Base-by-base conservation (phyloP, 1,140 invertebrate genomes). In the Bradysia coprophila region DNA sequence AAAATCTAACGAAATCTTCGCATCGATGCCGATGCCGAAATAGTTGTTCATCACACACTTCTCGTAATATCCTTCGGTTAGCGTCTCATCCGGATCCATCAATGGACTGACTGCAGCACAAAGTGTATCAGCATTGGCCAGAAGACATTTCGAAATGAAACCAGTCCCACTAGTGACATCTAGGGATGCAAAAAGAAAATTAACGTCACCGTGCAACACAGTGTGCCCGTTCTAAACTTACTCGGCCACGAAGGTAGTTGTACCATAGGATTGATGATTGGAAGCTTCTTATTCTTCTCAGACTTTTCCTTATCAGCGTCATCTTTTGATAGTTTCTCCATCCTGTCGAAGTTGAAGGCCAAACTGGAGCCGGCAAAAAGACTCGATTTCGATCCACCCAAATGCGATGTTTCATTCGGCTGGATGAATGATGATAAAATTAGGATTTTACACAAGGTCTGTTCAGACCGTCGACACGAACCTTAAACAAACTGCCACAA, bases 11-110 rank as follows among this genome's bases (percentile, higher is more conserved):
- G 90, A 91, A 21, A 98, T 96, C 64, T 98, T 97, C 1, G 94
- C 94, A 68, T 98, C 94, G 38, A 98, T 89, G 11, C 94, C 94
- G 57, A 98, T 98, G 1, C 94, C 94, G 64, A 98, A 98, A 61
- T 98, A 98, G 60, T 98, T 97, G 58, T 97, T 98, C 93, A 98
- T 97, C 1, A 97, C 92, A 48, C 88, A 92, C 47, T 81, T 78
- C 63, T 97, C 93, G 49, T 82, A 82, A 61, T 90, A 95, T 3
- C 89, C 88, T 65, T 91, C 86, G 65, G 89, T 60, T 10, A 87
- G 67, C 6, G 87, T 86, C 54, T 93, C 85, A 61, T 92, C 86
- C 0, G 81, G 78, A 62, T 93, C 88, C 76, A 93, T 88, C 11
- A 94, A 63, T 3, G 90, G 90, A 46, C 88, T 90, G 11, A 88